Conservation (phyloP, 2,797 vertebrate species). For the Premnoplex brunnescens region DNA sequence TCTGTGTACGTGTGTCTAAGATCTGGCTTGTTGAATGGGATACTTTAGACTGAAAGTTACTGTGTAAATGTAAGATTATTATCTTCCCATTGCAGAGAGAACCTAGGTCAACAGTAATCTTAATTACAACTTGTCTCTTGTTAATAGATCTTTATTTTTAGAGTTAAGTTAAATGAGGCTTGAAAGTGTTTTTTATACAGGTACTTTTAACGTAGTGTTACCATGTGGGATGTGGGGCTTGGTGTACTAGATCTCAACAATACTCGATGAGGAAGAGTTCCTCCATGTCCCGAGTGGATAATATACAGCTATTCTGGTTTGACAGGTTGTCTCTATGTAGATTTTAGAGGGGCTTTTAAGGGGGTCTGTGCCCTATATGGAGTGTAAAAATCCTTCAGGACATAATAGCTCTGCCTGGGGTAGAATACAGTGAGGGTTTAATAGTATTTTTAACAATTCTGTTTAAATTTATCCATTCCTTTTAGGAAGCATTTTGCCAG, state of each 20-base stretch:
- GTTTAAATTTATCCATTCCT: not conserved
- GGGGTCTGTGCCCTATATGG: not conserved
- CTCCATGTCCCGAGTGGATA: not conserved
- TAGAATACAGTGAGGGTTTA: not conserved
- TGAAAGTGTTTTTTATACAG: not conserved
- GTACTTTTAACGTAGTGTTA: not conserved
- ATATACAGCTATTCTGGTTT: not conserved
- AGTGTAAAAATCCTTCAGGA: not conserved
- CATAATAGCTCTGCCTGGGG: not conserved
- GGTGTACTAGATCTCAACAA: not conserved
- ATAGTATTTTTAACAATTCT: not conserved
- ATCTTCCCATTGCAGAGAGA: not conserved
- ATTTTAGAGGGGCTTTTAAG: constrained; percentile 4
- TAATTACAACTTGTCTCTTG: constrained; percentile 8
- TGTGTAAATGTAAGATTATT: not conserved
- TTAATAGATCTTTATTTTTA: constrained; percentile 30
- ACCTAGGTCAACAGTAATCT: not conserved
- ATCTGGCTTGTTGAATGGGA: not conserved
- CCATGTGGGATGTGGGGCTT: not conserved
- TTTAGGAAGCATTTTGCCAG: not conserved
- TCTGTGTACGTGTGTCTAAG: not conserved
- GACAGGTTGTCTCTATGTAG: not conserved
- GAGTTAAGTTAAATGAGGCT: not conserved
- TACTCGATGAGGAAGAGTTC: not conserved
- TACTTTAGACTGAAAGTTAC: not conserved